Evolutionary conservation across 2,888 invertebrate genomes (phyloP).

Genomic region (Rhogogaster chlorosoma): DNA sequence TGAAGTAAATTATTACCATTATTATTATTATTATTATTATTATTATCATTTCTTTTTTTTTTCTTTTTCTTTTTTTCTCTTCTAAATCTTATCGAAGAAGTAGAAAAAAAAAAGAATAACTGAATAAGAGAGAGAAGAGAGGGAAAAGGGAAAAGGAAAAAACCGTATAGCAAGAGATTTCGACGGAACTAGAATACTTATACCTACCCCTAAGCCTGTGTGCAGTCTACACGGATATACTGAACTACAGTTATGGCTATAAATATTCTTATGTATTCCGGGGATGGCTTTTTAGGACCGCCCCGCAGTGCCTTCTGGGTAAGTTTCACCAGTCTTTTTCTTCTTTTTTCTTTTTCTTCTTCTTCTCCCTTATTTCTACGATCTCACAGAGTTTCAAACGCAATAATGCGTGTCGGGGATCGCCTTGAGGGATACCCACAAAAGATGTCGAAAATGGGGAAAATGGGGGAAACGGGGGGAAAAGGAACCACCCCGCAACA

Average conservation of each 20-base stretch:
- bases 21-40: too few relatives aligned
- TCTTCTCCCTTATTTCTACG: background rate
- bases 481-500: background rate
- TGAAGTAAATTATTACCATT: too few relatives aligned
- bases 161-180: background rate
- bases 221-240: background rate
- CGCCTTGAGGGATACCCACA: background rate
- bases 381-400: conserved; percentile 26
- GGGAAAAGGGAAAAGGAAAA: background rate
- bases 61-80: background rate
- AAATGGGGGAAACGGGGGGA: background rate
- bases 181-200: conserved; percentile 17
- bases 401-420: conserved; percentile 29
- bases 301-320: conserved; percentile 21
- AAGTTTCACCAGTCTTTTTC: background rate
- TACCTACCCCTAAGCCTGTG: background rate
- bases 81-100: background rate
- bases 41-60: too few relatives aligned
- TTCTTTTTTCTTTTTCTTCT: background rate
- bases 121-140: background rate
- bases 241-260: conserved; percentile 19
- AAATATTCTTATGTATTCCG: conserved; percentile 32
- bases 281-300: conserved; percentile 4
- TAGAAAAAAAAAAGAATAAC: background rate
- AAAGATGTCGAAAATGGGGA: background rate